Evolutionary conservation across 1,140 invertebrate species (phyloP), one percentile per base, ranked within the genome.

Genomic region (Lethocerus indicus): DNA sequence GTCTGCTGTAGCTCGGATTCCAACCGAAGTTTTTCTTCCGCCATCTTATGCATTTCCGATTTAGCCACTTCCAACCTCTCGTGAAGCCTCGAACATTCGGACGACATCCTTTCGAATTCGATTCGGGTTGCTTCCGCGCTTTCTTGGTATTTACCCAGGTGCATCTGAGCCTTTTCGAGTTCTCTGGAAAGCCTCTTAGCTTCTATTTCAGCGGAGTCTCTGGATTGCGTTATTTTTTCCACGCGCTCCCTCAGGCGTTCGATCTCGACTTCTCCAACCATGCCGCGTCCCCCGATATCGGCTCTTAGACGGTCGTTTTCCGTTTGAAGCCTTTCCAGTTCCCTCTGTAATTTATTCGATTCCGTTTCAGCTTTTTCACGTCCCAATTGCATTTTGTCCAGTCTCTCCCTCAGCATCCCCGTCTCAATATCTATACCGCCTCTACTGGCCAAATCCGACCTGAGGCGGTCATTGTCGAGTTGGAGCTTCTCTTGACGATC

Each of bases 351-450:
- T 49, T 84, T 75, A 56, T 83, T 82, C 37, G 85, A 78, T 65
- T 92, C 87, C 58, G 86, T 70, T 69, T 89, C 86, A 9, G 84
- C 83, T 46, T 84, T 79, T 60, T 86, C 82, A 55, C 83, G 69
- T 4, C 79, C 78, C 53, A 78, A 73, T 27, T 81, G 77, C 2
- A 82, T 81, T 66, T 91, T 92, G 56, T 90, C 86, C 43, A 88
- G 67, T 64, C 86, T 85, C 53, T 90, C 87, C 57, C 85, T 75
- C 40, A 87, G 65, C 54, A 84, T 74, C 63, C 89, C 85, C 27
- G 87, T 75, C 65, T 93, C 88, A 40, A 79, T 72, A 63, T 86
- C 60, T 28, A 48, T 52, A 37, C 65, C 49, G 21, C 53, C 56
- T 54, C 50, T 59, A 24, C 47, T 49, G 27, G 75, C 71, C 28